Evolutionary conservation across 1,140 invertebrate species (phyloP), one percentile per base, ranked within the genome.

Genomic region (Bombus affinis): DNA sequence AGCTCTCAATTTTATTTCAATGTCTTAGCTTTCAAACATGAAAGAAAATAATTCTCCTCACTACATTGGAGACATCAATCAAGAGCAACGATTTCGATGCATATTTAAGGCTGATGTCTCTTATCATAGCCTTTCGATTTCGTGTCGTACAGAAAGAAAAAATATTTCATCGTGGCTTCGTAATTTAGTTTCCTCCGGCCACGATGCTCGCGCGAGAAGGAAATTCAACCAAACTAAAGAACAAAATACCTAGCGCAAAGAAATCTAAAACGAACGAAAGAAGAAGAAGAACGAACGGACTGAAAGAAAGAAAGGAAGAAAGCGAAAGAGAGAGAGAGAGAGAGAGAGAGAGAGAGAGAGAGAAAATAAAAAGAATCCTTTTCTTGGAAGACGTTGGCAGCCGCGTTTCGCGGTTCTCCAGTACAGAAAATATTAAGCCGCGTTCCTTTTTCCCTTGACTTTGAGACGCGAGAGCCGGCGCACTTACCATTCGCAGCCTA

Each of bases 401-500:
- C 81, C 86, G 78, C 81, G 81, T 44, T 79, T 79, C 76, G 80
- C 81, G 84, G 85, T 68, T 87, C 85, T 65, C 79, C 44, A 47
- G n/a, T 66, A 83, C 79, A 74, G 88, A 86, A 89, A 92, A 90
- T 92, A 92, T 93, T 92, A 92, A 93, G 91, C 90, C 88, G 80
- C 88, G 89, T 87, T 88, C 85, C 90, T 88, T 92, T 88, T 80
- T 92, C 88, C 88, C 92, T 87, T 81, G 87, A 92, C 91, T 93
- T 93, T 92, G 92, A 87, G 87, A 89, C 89, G 86, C 90, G 89
- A 91, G 85, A 82, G 87, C 84, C 68, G 86, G 86, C 91, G 86
- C 89, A 90, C 85, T 92, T 89, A 91, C 92, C 90, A 89, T 91
- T 92, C 91, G 89, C 86, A 91, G 93, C 88, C 91, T 91, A 92